These are phyloP conservation scores for Trididemnum clinides DNA, from an alignment of 23 tunicate species.

Conservation along the genomic window DNA sequence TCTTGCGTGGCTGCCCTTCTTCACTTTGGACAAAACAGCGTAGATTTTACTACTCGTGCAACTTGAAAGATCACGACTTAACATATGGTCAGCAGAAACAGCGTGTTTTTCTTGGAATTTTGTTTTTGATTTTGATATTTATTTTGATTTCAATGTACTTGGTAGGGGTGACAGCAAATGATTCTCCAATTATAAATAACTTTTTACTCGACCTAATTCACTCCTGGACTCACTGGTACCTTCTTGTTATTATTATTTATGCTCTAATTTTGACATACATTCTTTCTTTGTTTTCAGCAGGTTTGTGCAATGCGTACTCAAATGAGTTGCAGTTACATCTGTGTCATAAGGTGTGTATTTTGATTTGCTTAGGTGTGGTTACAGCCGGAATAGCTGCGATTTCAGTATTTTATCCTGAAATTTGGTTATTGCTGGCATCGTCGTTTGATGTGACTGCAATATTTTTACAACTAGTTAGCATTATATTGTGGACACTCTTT, in stretches of 20 bases:
- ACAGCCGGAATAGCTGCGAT: slow-evolving; percentile 51
- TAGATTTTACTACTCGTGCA: too few relatives aligned
- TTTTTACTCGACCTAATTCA: slow-evolving; percentile 52
- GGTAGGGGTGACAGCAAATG: slow-evolving; percentile 55
- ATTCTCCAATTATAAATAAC: slow-evolving; percentile 41
- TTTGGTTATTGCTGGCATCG: slow-evolving; percentile 8
- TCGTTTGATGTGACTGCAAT: slow-evolving; percentile 60
- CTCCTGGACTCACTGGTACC: slow-evolving; percentile 66
- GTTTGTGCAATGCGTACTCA: slow-evolving; percentile 9
- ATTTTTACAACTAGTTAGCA: slow-evolving; percentile 59
- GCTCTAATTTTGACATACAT: slow-evolving; percentile 30
- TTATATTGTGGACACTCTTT: slow-evolving; percentile 18
- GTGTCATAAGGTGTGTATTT: slow-evolving; percentile 52
- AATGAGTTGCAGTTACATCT: background rate
- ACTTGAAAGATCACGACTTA: too few relatives aligned
- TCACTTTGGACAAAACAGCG: too few relatives aligned
- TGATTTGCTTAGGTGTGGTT: background rate
- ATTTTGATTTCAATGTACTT: slow-evolving; percentile 42
- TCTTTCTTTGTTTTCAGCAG: slow-evolving; percentile 16
- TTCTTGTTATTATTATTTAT: slow-evolving; percentile 27
- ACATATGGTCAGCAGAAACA: too few relatives aligned
- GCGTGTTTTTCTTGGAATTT: slow-evolving; percentile 38
- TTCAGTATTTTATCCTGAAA: slow-evolving; percentile 40
- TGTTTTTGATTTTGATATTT: slow-evolving; percentile 23
- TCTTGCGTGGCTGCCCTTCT: too few relatives aligned